A percentile compares a stretch with the other conserved stretches of the same genome.
Conservation (phyloP, 92 coral and sea anemone species). For the Nematostella vectensis region DNA sequence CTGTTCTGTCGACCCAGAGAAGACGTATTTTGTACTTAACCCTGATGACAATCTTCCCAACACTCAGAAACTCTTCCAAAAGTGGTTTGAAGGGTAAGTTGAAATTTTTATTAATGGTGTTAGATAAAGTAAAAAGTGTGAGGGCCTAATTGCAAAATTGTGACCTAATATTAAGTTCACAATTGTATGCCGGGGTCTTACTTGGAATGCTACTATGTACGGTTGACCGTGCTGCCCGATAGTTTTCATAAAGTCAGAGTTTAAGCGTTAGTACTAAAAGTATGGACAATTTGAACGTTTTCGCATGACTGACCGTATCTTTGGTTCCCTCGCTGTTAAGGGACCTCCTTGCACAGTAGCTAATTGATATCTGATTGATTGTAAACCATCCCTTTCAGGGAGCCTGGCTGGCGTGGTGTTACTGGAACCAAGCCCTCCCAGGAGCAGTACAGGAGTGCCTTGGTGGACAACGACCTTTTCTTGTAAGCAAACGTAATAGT, state of each 20-base stretch:
- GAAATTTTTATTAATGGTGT: background rate
- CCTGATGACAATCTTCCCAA: constrained; percentile 79
- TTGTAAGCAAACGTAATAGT: constrained; percentile 49
- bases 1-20: constrained; percentile 43
- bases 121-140: background rate
- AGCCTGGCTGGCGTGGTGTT: constrained; percentile 74
- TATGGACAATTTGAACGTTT: background rate
- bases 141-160: no score
- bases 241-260: no score
- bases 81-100: constrained; percentile 87
- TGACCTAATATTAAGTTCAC: no score
- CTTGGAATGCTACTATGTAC: no score
- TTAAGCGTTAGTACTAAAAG: constrained; percentile 1
- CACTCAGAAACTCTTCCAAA: constrained; percentile 80
- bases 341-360: background rate
- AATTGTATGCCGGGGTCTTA: no score
- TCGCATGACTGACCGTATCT: background rate
- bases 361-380: no score
- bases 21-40: constrained; percentile 77
- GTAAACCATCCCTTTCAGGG: constrained; percentile 40
- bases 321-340: background rate
- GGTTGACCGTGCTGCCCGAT: no score
- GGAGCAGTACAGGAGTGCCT: constrained; percentile 66
- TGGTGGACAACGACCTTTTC: constrained; percentile 74
- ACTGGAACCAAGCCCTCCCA: constrained; percentile 76